A percentile compares a stretch with the other conserved stretches of the same genome.
These are phyloP conservation scores for Gastrophryne carolinensis DNA, from an alignment of 2,797 vertebrate species.

Conservation along the genomic window DNA sequence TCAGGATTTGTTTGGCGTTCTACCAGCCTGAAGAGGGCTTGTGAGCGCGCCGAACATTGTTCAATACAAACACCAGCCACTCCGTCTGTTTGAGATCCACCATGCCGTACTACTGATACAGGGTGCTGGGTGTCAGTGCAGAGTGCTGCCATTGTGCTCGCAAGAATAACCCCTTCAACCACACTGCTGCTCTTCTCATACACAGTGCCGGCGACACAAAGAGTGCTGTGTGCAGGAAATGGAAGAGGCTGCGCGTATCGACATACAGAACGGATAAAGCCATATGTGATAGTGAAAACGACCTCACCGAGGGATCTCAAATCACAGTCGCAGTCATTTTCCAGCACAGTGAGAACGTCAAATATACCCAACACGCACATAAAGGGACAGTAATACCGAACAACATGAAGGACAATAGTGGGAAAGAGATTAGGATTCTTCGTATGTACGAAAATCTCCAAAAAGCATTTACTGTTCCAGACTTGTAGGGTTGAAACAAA, in stretches of 20 bases:
- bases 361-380: too few species aligned
- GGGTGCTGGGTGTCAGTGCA: background rate
- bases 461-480: too few species aligned
- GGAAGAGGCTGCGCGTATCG: background rate
- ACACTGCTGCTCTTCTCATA: background rate
- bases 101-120: background rate
- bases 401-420: too few species aligned
- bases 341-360: too few species aligned
- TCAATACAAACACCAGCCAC: background rate
- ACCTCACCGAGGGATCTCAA: background rate
- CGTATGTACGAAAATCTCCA: too few species aligned
- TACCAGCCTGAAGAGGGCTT: background rate
- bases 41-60: background rate
- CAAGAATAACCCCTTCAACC: constrained; percentile 12
- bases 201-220: background rate
- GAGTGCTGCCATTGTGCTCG: constrained; percentile 2
- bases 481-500: too few species aligned
- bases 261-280: background rate
- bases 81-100: constrained; percentile 4
- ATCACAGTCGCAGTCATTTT: background rate
- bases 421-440: too few species aligned
- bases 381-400: too few species aligned
- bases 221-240: background rate
- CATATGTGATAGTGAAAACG: background rate
- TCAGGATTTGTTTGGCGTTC: constrained; percentile 1